Evolutionary conservation across 2,113 vertebrate species (phyloP), one percentile per base, ranked within the genome.

Genomic region (Platysteira castanea): DNA sequence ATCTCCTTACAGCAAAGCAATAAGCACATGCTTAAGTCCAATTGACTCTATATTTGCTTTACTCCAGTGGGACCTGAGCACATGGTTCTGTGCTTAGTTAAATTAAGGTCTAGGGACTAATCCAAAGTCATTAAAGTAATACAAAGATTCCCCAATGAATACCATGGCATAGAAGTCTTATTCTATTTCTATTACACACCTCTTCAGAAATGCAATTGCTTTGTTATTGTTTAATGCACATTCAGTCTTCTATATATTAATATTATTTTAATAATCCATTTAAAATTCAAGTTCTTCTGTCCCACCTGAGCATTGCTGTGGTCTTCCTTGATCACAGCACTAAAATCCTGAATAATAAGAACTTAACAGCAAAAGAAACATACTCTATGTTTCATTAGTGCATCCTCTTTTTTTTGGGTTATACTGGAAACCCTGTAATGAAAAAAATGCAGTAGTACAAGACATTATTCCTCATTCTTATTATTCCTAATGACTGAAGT

Each of bases 271-370:
- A 90, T 61, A 78, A 84, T 59, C 56, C 28, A 56, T 20, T 87
- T 82, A 76, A 91, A 78, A 93, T 63, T 44, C 23, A 82, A 85
- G 84, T 71, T 33, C 21, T 86, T 60, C 49, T 73, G 47, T 74
- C 98, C 98, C n/a, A 97, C 98, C 60, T 96, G 78, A 85, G 93
- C 63, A 65, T 98, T 97, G 39, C 41, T 67, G 52, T 89, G 92
- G 12, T 98, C 96, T 94, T 97, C 84, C 28, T 97, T 96, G 77
- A 98, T 95, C 80, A 98, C 91, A 67, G 96, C 54, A 95, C 97
- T 97, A 92, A 98, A 98, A 91, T 98, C 97, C n/a, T 96, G 83
- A 90, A 98, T 94, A 76, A 28, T 65, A 98, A 98, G 98, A 88
- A 94, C 80, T 75, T 93, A 96, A 91, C 20, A 81, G 44, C 97